Base-by-base conservation (phyloP, 2,888 invertebrate genomes). In the Brenthis daphne region DNA sequence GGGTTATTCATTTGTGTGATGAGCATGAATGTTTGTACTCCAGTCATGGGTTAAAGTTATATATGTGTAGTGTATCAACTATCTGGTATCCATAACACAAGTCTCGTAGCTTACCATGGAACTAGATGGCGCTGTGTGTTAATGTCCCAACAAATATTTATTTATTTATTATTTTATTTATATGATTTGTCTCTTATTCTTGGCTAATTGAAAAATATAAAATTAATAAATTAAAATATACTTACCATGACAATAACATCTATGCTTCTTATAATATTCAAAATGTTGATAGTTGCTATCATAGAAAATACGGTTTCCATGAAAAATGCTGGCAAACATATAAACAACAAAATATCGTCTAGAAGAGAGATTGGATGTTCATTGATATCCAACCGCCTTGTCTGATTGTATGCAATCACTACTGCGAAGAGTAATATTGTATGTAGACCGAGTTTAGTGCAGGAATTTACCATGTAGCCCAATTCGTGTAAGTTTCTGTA, bases 321-420 rank as follows among this genome's bases (percentile, higher is more conserved):
- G 79, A 96, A 95, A 86, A 95, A 96, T 16, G 96, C 95, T 0
- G 96, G 96, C 24, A 96, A 87, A 71, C 96, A 96, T 64, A 96
- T 94, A 78, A 96, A 95, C 0, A 96, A 90, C 0, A 96, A 86
- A 1, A 96, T 93, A 77, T 96, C 96, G 76, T 96, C 96, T 43
- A 96, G 89, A 13, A 94, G 83, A 0, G 95, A 95, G 55, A 95
- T 93, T 3, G 94, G 94, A 70, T 94, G 94, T 68, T 91, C 93
- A 78, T 95, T 95, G 68, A 96, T 90, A 77, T 96, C 96, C 70
- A 96, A 83, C 77, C 94, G 94, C 3, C 93, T 92, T 43, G 95
- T 94, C 83, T 95, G 95, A 69, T 93, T 89, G 82, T 95, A 96
- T 0, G 95, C 95, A 24, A 94, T 82, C 3, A 95, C 81, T 0